phyloP scores from a whole-genome alignment of 2,888 invertebrate species.

The Heliconius hortense region DNA sequence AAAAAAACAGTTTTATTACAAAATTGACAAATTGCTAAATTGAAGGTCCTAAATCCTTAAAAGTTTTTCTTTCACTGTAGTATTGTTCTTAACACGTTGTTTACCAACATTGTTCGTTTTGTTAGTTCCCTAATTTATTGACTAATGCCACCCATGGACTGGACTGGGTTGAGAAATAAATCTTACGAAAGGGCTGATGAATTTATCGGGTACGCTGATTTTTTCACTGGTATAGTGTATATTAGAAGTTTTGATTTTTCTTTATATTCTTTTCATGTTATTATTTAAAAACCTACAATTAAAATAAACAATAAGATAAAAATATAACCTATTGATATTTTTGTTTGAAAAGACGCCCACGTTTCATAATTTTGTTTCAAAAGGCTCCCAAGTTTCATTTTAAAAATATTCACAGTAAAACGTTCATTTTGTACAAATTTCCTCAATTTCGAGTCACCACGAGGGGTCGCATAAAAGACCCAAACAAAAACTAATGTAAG shows the following conservation, averaged over 20 bases:
- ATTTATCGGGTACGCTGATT: not conserved
- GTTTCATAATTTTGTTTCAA: not conserved
- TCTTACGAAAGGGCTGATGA: not conserved
- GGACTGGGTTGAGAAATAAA: not conserved
- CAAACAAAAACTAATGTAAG: slow-evolving; percentile 42
- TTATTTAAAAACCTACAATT: not conserved
- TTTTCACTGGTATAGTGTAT: not conserved
- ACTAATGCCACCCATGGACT: not conserved
- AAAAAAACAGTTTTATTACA: too few species aligned
- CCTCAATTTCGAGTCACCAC: slow-evolving; percentile 28
- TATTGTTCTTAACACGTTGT: not conserved
- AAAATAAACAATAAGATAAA: not conserved
- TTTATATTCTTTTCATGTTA: not conserved
- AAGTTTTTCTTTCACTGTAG: not conserved
- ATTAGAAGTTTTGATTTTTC: not conserved
- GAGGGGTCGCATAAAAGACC: slow-evolving; percentile 37
- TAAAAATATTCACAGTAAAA: slow-evolving; percentile 7
- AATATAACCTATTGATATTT: not conserved
- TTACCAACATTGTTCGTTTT: too few species aligned
- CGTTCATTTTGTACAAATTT: slow-evolving; percentile 24
- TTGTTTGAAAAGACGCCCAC: not conserved
- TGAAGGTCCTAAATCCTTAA: not conserved
- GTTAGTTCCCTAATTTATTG: slow-evolving; percentile 1
- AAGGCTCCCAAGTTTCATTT: not conserved
- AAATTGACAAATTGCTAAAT: not conserved